Percentiles rank a stretch among this genome's conserved stretches.
Conservation (phyloP, 1,140 invertebrate genomes). For the Micrasema minimum region DNA sequence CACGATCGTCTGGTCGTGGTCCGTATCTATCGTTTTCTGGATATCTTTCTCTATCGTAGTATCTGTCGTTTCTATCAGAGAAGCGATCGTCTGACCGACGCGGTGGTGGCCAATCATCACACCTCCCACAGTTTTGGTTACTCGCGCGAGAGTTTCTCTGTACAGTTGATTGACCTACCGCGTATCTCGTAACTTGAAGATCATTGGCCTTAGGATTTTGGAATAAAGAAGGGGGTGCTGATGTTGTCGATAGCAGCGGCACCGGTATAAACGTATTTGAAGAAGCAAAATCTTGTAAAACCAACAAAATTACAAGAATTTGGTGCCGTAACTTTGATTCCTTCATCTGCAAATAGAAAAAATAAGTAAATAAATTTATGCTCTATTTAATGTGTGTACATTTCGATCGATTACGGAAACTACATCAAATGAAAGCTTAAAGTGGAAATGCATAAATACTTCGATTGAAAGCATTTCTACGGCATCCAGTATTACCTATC, state of each 20-base stretch:
- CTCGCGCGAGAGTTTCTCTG: conserved; percentile 50
- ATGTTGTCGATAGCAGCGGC: conserved; percentile 43
- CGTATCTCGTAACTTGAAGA: conserved; percentile 42
- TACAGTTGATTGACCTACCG: conserved; percentile 20
- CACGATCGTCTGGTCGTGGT: no score
- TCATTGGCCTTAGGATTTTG: conserved; percentile 39
- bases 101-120: conserved; percentile 48
- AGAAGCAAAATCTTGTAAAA: conserved; percentile 29
- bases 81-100: conserved; percentile 45
- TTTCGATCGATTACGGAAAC: no score
- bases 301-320: conserved; percentile 11
- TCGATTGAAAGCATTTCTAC: no score
- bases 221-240: conserved; percentile 38
- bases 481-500: neutral
- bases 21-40: conserved; percentile 44
- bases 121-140: conserved; percentile 44
- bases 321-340: conserved; percentile 5
- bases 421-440: no score
- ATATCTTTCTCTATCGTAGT: conserved; percentile 48
- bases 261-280: conserved; percentile 48
- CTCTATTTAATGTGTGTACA: no score
- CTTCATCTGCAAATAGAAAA: conserved; percentile 34
- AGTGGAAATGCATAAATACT: no score
- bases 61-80: conserved; percentile 42
- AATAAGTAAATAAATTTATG: no score